A percentile compares a stretch with the other conserved stretches of the same genome.
These are phyloP conservation scores for Calypte anna DNA, from an alignment of 2,113 vertebrate species.

Conservation along the genomic window DNA sequence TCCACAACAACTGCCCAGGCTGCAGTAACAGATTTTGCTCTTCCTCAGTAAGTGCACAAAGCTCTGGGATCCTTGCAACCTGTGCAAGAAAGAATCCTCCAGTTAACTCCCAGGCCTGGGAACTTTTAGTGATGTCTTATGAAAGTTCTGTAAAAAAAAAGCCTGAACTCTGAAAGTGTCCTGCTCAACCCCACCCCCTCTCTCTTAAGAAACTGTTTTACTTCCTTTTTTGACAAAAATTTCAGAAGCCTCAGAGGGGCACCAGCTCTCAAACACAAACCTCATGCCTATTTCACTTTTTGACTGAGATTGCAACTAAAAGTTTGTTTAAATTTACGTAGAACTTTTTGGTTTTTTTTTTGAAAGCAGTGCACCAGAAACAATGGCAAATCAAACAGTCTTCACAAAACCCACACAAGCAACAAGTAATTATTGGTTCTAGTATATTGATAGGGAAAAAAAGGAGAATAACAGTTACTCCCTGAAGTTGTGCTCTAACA, in stretches of 20 bases:
- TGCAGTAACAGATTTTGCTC: not conserved
- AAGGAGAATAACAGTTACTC: not conserved
- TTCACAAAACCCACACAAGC: not conserved
- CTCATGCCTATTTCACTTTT: not conserved
- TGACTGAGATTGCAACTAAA: not conserved
- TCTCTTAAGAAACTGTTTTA: not conserved
- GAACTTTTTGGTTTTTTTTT: not conserved
- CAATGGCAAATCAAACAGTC: not conserved
- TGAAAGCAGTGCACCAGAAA: not conserved
- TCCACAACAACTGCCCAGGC: not conserved
- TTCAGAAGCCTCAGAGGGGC: not conserved
- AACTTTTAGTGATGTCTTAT: not conserved
- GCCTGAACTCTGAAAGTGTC: not conserved
- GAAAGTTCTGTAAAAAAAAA: not conserved
- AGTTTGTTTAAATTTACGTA: not conserved
- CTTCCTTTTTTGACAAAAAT: not conserved
- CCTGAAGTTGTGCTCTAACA: not conserved
- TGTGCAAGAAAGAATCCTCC: not conserved
- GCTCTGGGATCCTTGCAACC: not conserved
- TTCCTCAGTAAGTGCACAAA: not conserved
- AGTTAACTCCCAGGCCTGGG: not conserved
- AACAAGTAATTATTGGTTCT: not conserved
- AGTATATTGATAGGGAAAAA: not conserved
- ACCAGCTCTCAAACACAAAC: not conserved
- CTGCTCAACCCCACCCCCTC: too few species aligned